These are phyloP conservation scores for Pimephales promelas DNA, from an alignment of 2,113 vertebrate species.

Conservation along the genomic window DNA sequence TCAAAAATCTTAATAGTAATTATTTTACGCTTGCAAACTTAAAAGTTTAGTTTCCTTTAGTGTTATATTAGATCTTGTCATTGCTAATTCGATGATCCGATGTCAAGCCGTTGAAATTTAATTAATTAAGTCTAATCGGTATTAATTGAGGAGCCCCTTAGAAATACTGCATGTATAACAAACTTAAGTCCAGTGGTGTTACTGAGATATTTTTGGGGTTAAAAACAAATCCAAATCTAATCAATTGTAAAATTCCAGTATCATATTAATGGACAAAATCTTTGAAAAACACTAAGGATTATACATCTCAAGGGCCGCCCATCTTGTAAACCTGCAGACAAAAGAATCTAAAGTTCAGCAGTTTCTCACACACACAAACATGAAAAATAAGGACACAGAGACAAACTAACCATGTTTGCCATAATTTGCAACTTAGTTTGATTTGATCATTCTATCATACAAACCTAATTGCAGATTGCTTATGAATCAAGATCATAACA, in stretches of 20 bases:
- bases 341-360: slow-evolving; percentile 2
- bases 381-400: background rate
- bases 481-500: background rate
- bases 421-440: background rate
- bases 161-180: too few species aligned
- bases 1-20: background rate
- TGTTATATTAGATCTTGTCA: background rate
- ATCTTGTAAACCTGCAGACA: background rate
- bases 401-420: background rate
- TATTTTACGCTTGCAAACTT: background rate
- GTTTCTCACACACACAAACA: background rate
- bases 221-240: background rate
- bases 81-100: background rate
- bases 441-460: slow-evolving; percentile 6
- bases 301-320: background rate
- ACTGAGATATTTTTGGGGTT: too few species aligned
- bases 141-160: too few species aligned
- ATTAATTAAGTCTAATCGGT: too few species aligned
- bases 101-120: background rate
- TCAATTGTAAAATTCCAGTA: background rate
- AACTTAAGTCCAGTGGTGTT: too few species aligned
- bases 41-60: background rate
- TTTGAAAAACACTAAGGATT: background rate
- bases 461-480: background rate
- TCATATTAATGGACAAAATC: background rate